A percentile compares a stretch with the other conserved stretches of the same genome.
Evolutionary conservation across 2,113 vertebrate genomes (phyloP).

Genomic region (Myocastor coypus): DNA sequence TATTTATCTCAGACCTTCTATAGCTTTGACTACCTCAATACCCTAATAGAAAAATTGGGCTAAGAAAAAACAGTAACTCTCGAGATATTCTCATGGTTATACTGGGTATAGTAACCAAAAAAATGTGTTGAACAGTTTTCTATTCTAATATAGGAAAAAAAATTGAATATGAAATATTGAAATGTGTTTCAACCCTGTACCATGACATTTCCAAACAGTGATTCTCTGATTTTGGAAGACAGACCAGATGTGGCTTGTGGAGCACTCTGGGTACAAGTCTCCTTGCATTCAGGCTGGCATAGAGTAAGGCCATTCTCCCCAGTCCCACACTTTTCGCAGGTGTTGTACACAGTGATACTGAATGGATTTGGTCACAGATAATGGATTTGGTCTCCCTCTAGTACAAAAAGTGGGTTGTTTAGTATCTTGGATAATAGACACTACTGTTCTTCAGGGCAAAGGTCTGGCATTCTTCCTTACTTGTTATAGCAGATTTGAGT

Average conservation of each 20-base stretch:
- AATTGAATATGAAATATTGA: background rate
- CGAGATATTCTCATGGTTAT: conserved; percentile 50
- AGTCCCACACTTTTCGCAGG: background rate
- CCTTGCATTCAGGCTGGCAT: background rate
- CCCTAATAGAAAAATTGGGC: conserved; percentile 78
- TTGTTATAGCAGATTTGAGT: background rate
- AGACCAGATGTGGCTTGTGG: background rate
- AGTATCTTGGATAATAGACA: background rate
- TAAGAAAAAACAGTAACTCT: conserved; percentile 62
- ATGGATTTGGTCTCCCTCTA: background rate
- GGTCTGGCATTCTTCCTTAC: background rate
- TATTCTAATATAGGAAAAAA: conserved; percentile 52
- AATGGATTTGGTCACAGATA: background rate
- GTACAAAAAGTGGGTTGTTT: background rate
- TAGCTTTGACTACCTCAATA: conserved; percentile 79
- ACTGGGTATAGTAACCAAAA: conserved; percentile 21
- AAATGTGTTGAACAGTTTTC: conserved; percentile 31
- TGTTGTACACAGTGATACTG: background rate
- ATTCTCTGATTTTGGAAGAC: conserved; percentile 21
- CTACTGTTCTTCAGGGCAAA: background rate
- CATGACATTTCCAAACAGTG: conserved; percentile 25
- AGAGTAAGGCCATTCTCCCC: background rate
- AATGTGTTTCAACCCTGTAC: background rate
- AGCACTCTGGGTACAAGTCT: background rate
- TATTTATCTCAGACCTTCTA: conserved; percentile 78